Conservation (phyloP, 2,113 vertebrate genomes). For the Pyxicephalus adspersus region DNA sequence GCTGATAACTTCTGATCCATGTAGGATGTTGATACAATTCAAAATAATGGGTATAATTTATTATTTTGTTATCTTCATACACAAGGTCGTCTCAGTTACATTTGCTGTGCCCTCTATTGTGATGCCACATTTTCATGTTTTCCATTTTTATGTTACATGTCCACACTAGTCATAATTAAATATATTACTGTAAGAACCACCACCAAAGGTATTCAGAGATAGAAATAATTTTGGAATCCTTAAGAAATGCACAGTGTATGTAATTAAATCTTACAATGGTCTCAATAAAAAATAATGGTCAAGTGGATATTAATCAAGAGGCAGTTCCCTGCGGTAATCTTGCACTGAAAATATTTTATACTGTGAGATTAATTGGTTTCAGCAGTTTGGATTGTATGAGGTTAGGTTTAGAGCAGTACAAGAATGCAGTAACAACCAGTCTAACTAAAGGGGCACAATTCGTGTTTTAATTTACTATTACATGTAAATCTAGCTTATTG, state of each 20-base stretch:
- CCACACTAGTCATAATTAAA: constrained; percentile 14
- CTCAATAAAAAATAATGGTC: constrained; percentile 40
- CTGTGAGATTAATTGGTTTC: constrained; percentile 31
- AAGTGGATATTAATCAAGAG: constrained; percentile 36
- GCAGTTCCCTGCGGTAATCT: constrained; percentile 5
- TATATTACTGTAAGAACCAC: background rate
- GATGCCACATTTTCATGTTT: background rate
- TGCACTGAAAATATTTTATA: constrained; percentile 21
- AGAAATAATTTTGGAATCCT: constrained; percentile 34
- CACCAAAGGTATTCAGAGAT: background rate
- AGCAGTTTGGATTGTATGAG: constrained; percentile 2
- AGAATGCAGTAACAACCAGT: background rate
- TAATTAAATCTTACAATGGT: constrained; percentile 41
- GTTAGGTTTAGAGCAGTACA: background rate
- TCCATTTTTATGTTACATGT: background rate
- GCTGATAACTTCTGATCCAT: too few species aligned
- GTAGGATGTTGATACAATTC: too few species aligned
- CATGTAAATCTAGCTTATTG: background rate
- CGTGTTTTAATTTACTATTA: background rate
- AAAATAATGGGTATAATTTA: background rate
- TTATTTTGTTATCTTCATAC: background rate
- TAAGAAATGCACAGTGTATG: constrained; percentile 8
- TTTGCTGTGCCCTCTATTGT: background rate
- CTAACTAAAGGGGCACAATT: background rate
- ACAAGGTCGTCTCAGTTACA: background rate